Evolutionary conservation across 2,888 invertebrate genomes (phyloP), one percentile per base, ranked within the genome.

Genomic region (Flabesymbios commensalis): DNA sequence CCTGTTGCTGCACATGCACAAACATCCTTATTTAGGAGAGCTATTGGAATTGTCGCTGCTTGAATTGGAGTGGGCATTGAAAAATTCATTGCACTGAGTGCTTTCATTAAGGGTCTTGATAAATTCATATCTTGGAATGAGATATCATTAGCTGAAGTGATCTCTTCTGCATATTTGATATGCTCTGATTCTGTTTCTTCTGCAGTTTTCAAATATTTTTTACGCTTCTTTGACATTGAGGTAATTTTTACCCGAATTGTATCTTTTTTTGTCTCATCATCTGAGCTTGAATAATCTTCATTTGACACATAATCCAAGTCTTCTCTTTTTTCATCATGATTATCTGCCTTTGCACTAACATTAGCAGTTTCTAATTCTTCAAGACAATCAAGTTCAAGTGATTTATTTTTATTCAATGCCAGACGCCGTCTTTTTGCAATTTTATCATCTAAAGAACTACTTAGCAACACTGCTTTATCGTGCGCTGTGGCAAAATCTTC

Each of bases 1-100:
- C 99, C 99, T 0, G 98, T 99, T 0, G 97, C 96, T 31, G 99
- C 98, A 86, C 98, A 99, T 10, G 96, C 99, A 84, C 97, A 98
- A 72, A 99, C 89, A 83, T 99, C 99, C 74, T 92, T 88, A 19
- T 97, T 94, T 71, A 93, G 85, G 60, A 99, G 84, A 2, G 94
- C 97, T 10, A 96, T 87, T 0, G 99, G 98, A 79, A 99, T 93
- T 0, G 96, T 94, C 0, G 94, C 90, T 1, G 93, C 88, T 83
- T 99, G 99, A 75, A 99, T 97, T 0, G 97, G 97, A 0, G 99
- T 99, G 0, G 99, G 98, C 78, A 93, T 91, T 3, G 91, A 88
- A 83, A 91, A 98, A 72, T 93, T 93, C 83, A 97, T 87, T 1
- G 90, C 87, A 1, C 90, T 89, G 43, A 98, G 90, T 0, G 97